Evolutionary conservation across 2,888 invertebrate species (phyloP).

Genomic region (Watsonalla cultraria): DNA sequence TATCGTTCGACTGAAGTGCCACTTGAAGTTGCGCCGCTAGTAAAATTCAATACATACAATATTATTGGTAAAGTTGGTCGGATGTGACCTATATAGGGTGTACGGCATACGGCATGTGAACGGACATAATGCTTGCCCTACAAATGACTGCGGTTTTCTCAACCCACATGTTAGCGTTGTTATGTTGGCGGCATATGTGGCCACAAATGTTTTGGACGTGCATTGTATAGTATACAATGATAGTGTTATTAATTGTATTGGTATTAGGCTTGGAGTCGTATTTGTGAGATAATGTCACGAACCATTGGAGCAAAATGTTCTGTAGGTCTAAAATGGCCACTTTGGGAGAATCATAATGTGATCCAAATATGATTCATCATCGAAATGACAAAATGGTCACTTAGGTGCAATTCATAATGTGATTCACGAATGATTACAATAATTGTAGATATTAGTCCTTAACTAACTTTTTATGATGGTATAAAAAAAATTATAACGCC

Average conservation of each 20-base stretch:
- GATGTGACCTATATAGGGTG: slow-evolving; percentile 6
- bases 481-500: too few species aligned
- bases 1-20: not conserved
- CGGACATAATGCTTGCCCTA: slow-evolving; percentile 11
- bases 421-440: too few species aligned
- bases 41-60: slow-evolving; percentile 3
- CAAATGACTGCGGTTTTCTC: slow-evolving; percentile 19
- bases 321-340: too few species aligned
- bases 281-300: too few species aligned
- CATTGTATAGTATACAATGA: slow-evolving; percentile 5
- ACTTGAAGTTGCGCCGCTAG: not conserved
- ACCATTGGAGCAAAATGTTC: too few species aligned
- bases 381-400: too few species aligned
- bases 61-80: slow-evolving; percentile 9
- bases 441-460: too few species aligned
- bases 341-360: too few species aligned
- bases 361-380: too few species aligned
- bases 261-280: too few species aligned
- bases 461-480: too few species aligned
- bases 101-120: not conserved
- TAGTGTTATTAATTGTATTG: not conserved
- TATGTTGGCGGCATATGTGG: slow-evolving; percentile 4
- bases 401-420: too few species aligned
- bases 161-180: slow-evolving; percentile 9
- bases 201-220: slow-evolving; percentile 2